A percentile compares a stretch with the other conserved stretches of the same genome.
Conservation (phyloP, 1,140 invertebrate species). For the Varroa destructor region DNA sequence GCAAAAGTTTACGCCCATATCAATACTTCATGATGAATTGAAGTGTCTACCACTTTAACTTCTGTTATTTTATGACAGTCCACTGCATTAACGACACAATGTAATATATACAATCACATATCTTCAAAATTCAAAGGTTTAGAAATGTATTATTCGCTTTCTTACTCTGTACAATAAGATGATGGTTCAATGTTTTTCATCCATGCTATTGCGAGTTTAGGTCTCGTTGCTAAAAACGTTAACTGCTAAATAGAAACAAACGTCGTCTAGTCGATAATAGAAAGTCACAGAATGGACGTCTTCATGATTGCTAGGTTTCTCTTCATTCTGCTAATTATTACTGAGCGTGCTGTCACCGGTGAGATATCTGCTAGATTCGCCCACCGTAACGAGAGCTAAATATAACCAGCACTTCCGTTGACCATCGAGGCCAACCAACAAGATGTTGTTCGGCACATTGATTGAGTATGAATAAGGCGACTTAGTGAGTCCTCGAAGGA, state of each 20-base stretch:
- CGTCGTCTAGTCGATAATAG: too few species aligned
- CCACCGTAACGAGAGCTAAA: too few species aligned
- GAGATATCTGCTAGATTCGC: too few species aligned
- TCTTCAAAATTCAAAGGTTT: neutral
- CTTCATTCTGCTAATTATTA: slow-evolving; percentile 10
- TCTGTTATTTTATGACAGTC: too few species aligned
- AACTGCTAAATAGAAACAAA: neutral
- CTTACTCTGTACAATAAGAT: neutral
- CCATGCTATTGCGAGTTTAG: neutral
- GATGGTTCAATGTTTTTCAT: neutral
- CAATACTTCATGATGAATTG: neutral
- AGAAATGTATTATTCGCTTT: too few species aligned
- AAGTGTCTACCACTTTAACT: neutral
- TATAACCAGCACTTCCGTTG: too few species aligned
- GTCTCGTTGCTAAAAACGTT: neutral
- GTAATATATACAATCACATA: neutral
- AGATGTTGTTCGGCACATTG: too few species aligned
- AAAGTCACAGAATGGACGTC: neutral
- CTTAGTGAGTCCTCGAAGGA: too few species aligned
- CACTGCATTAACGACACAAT: too few species aligned
- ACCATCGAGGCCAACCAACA: too few species aligned
- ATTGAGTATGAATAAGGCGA: too few species aligned
- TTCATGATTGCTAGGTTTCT: neutral
- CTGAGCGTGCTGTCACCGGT: neutral
- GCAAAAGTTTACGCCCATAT: neutral